Percentiles rank a stretch among this genome's conserved stretches.
Conservation (phyloP, 2,113 vertebrate genomes). For the Salvelinus alpinus region DNA sequence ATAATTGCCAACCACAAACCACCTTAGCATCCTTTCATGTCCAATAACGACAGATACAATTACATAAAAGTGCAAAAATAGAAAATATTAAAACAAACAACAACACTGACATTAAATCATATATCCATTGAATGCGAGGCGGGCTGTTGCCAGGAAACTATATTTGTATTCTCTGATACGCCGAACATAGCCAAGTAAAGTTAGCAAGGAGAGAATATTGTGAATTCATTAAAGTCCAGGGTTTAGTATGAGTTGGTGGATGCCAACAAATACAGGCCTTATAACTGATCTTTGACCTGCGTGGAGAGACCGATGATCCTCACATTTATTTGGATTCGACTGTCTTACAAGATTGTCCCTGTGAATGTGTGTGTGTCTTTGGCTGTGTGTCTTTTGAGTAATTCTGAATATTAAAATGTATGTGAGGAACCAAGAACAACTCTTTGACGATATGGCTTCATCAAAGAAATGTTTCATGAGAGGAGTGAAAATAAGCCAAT, state of each 20-base stretch:
- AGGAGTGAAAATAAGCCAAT: conserved; percentile 37
- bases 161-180: not conserved
- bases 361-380: conserved; percentile 18
- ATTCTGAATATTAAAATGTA: not conserved
- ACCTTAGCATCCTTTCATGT: conserved; percentile 41
- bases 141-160: conserved; percentile 41
- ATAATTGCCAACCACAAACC: conserved; percentile 35
- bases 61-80: conserved; percentile 32
- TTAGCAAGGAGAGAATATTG: not conserved
- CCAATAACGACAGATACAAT: conserved; percentile 31
- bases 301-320: not conserved
- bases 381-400: not conserved
- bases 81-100: conserved; percentile 36
- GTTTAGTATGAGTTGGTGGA: not conserved
- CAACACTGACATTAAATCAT: conserved; percentile 4
- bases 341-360: not conserved
- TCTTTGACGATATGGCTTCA: conserved; percentile 44
- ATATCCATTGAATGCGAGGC: conserved; percentile 30
- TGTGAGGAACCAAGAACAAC: conserved; percentile 20
- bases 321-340: not conserved
- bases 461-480: conserved; percentile 19
- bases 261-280: not conserved
- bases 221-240: not conserved
- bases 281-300: not conserved
- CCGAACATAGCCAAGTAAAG: not conserved